Base-by-base conservation (phyloP, 37 sponge, comb jelly and placozoan species). In the Amphimedon queenslandica region DNA sequence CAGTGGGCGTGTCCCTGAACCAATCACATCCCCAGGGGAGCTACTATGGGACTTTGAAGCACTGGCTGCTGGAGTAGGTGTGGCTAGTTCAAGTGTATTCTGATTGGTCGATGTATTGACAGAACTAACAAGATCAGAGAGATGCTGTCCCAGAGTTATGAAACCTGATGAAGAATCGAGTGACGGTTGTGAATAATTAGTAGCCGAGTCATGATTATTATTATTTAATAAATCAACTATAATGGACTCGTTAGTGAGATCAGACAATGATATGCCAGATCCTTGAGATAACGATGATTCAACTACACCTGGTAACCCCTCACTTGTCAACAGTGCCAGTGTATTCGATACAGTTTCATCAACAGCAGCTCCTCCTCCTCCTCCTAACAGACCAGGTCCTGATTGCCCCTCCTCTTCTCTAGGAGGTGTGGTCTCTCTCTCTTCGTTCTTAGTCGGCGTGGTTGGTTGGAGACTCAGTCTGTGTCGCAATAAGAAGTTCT, bases 401-500 rank as follows among this genome's bases (percentile, higher is more conserved):
- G 53, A 47, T 6, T 60, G 61, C 27, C 5, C 61, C 13, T 47
- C 13, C 51, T 13, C 13, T 8, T 8, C 51, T 18, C 13, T 47
- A 60, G 61, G 27, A n/a, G 5, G 5, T n/a, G 61, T 60, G 23
- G 61, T n/a, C 21, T 60, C 21, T 60, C 21, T 60, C 27, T 60
- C 61, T 11, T 11, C 5, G 23, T n/a, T 5, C 5, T 6, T n/a
- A 60, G 8, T 60, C 13, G 13, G 53, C 8, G 8, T 18, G 8
- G 53, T 18, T 6, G 61, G 61, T 36, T 78, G 74, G 30, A 90
- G 85, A 40, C 72, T 58, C 8, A 90, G 69, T 41, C 67, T 71
- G 66, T 90, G 85, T 18, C 91, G 77, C 23, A 77, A 75, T 11
- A 90, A 78, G 27, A 90, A 90, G 65, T 90, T 90, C 69, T 90